A percentile compares a stretch with the other conserved stretches of the same genome.
Evolutionary conservation across 1,140 invertebrate genomes (phyloP).

Genomic region (Mylabris phalerata): DNA sequence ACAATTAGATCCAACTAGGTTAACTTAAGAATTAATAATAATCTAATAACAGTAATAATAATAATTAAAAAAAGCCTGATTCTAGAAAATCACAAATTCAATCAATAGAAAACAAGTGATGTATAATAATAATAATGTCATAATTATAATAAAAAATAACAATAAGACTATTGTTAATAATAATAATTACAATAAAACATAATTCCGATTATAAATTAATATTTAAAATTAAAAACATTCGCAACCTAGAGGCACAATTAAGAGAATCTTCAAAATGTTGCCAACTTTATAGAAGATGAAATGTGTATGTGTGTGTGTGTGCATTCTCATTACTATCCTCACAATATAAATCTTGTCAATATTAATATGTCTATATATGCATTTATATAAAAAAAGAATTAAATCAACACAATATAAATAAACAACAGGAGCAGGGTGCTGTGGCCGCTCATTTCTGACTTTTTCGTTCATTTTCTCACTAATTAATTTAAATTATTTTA

Average conservation of each 20-base stretch:
- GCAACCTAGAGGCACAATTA: too few species aligned
- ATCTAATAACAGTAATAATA: background rate
- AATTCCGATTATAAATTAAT: too few species aligned
- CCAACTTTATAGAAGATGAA: too few species aligned
- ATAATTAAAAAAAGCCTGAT: background rate
- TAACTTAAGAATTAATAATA: background rate
- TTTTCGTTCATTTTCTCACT: background rate
- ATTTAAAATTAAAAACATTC: too few species aligned
- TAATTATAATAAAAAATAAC: too few species aligned
- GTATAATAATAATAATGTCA: too few species aligned
- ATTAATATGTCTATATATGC: background rate
- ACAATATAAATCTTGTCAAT: too few species aligned
- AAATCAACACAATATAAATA: constrained; percentile 28
- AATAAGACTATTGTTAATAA: too few species aligned
- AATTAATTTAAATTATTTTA: background rate
- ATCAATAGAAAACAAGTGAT: too few species aligned
- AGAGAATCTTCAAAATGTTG: too few species aligned
- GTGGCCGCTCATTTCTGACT: constrained; percentile 22
- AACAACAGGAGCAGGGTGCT: constrained; percentile 28
- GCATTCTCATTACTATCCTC: constrained; percentile 1
- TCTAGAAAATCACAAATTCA: too few species aligned
- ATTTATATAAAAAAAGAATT: constrained; percentile 8
- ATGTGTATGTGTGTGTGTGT: constrained; percentile 7
- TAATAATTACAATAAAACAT: too few species aligned
- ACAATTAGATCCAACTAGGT: background rate